Evolutionary conservation across 2,888 invertebrate genomes (phyloP).

Genomic region (Corbicula japonica): DNA sequence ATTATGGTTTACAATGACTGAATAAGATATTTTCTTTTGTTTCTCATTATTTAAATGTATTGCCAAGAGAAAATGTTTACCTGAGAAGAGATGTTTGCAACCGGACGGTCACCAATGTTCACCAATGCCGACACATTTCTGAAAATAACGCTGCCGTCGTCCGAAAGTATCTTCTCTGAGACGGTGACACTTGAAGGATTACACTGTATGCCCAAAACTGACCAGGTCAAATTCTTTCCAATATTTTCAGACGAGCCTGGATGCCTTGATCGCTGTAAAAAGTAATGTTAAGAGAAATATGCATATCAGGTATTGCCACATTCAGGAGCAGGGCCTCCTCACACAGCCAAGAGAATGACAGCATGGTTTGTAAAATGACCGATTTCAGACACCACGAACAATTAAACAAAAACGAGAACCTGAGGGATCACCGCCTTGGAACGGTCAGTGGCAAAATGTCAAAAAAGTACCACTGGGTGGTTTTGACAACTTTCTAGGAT

Average conservation of each 20-base stretch:
- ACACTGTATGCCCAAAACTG: slow-evolving; percentile 38
- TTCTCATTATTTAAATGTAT: not conserved
- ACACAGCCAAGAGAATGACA: too few species aligned
- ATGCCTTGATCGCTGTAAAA: slow-evolving; percentile 16
- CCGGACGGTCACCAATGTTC: slow-evolving; percentile 6
- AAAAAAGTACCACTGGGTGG: too few species aligned
- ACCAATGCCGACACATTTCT: slow-evolving; percentile 13
- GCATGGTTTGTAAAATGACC: too few species aligned
- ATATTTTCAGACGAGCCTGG: too few species aligned
- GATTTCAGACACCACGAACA: too few species aligned
- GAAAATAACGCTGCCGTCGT: slow-evolving; percentile 9
- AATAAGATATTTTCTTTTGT: not conserved
- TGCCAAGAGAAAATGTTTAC: slow-evolving; percentile 5
- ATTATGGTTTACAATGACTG: too few species aligned
- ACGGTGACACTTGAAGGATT: slow-evolving; percentile 18
- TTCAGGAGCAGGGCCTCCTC: too few species aligned
- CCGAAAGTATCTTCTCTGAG: slow-evolving; percentile 15
- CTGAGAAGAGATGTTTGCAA: slow-evolving; percentile 10
- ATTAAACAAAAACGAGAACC: too few species aligned
- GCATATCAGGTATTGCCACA: not conserved
- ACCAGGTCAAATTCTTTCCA: too few species aligned
- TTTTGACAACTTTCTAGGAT: too few species aligned
- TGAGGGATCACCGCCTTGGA: too few species aligned
- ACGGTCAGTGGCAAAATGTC: too few species aligned
- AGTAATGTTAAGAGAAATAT: not conserved